Evolutionary conservation across 2,113 vertebrate species (phyloP).

Genomic region (Thinocorus orbignyianus): DNA sequence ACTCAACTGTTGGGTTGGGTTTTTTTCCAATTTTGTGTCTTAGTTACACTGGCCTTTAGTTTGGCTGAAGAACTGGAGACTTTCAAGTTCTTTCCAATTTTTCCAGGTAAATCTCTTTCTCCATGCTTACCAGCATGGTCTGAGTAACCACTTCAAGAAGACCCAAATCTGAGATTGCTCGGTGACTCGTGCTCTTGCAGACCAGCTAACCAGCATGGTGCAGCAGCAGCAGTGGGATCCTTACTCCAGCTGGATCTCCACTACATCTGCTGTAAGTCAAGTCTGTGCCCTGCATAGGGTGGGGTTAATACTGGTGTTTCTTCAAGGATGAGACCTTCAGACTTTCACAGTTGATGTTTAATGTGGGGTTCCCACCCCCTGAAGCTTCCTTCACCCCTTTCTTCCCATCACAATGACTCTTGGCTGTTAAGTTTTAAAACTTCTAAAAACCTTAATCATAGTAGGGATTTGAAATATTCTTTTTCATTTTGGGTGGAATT

Average conservation of each 20-base stretch:
- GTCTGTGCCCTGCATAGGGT: neutral
- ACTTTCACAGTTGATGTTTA: neutral
- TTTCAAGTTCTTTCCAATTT: neutral
- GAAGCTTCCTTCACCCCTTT: too few relatives aligned
- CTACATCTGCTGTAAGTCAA: neutral
- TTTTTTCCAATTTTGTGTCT: neutral
- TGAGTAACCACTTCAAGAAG: neutral
- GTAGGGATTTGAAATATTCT: neutral
- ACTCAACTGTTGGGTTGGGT: neutral
- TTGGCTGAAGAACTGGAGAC: neutral
- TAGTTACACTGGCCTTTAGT: neutral
- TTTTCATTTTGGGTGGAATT: neutral
- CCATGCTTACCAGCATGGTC: neutral
- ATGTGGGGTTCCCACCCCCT: accelerated
- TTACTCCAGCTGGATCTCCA: neutral
- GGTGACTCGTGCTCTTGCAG: neutral
- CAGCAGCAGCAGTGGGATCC: neutral
- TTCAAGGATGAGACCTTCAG: neutral
- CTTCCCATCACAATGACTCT: neutral
- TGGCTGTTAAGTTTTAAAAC: neutral
- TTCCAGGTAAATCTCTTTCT: neutral
- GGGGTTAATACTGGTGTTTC: neutral
- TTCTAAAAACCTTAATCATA: neutral
- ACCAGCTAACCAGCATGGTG: neutral
- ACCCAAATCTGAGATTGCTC: accelerated